phyloP scores from a whole-genome alignment of 2,888 invertebrate genomes.

The Melanargia galathea region DNA sequence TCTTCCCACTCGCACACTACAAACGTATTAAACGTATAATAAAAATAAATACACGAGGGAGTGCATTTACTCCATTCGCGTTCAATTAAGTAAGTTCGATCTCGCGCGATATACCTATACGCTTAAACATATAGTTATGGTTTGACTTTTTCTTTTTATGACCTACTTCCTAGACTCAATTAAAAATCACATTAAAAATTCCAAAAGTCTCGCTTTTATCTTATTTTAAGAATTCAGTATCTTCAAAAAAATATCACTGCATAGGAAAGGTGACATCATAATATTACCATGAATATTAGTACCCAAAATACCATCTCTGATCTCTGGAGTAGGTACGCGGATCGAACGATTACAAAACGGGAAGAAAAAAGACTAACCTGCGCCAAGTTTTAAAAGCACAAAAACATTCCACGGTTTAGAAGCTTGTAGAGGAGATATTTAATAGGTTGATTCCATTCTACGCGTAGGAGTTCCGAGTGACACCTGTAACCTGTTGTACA shows the following conservation, averaged over 20 bases:
- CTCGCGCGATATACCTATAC: too few species aligned
- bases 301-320: not conserved
- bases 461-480: not conserved
- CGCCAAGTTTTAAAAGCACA: not conserved
- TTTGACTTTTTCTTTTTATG: not conserved
- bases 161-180: too few species aligned
- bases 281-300: too few species aligned
- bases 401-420: not conserved
- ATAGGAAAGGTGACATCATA: too few species aligned
- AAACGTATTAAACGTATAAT: slow-evolving; percentile 60
- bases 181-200: too few species aligned
- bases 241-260: too few species aligned
- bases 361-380: not conserved
- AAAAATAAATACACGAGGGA: slow-evolving; percentile 65
- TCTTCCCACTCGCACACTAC: slow-evolving; percentile 53
- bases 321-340: not conserved
- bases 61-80: slow-evolving; percentile 71
- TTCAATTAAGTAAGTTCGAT: slow-evolving; percentile 56
- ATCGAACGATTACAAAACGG: not conserved
- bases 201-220: too few species aligned
- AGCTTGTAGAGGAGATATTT: not conserved
- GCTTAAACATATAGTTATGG: too few species aligned
- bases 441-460: not conserved
- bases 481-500: too few species aligned
- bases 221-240: too few species aligned